Conservation (phyloP, 2,113 vertebrate genomes). For the Plecturocebus donacophilus region DNA sequence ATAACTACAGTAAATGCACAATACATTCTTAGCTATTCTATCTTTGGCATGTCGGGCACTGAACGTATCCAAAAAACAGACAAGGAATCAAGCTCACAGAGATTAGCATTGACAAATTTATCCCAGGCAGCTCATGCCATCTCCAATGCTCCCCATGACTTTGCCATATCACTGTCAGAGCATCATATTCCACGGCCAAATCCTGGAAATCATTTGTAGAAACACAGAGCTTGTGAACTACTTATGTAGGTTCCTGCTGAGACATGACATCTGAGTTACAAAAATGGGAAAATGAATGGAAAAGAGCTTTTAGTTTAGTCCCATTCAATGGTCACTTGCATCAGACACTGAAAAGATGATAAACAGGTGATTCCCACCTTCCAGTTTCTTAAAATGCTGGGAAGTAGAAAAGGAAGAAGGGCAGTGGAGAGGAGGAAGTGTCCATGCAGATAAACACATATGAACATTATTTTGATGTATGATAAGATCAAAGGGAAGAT, state of each 20-base stretch:
- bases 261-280: not conserved
- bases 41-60: not conserved
- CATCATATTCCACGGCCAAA: not conserved
- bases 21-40: not conserved
- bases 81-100: not conserved
- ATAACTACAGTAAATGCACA: not conserved
- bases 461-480: not conserved
- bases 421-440: fast-evolving
- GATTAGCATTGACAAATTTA: not conserved
- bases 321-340: not conserved
- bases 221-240: not conserved
- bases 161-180: not conserved
- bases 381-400: not conserved
- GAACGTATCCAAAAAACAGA: not conserved
- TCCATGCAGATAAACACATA: not conserved
- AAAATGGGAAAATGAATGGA: not conserved
- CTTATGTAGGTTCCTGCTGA: not conserved
- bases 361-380: not conserved
- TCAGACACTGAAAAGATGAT: not conserved
- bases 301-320: not conserved
- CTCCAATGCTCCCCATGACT: fast-evolving
- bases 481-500: not conserved
- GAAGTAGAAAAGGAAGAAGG: not conserved
- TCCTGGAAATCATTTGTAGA: not conserved
- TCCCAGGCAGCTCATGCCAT: not conserved